Conservation (phyloP, 2,888 invertebrate species). For the Cacoxenus indagator region DNA sequence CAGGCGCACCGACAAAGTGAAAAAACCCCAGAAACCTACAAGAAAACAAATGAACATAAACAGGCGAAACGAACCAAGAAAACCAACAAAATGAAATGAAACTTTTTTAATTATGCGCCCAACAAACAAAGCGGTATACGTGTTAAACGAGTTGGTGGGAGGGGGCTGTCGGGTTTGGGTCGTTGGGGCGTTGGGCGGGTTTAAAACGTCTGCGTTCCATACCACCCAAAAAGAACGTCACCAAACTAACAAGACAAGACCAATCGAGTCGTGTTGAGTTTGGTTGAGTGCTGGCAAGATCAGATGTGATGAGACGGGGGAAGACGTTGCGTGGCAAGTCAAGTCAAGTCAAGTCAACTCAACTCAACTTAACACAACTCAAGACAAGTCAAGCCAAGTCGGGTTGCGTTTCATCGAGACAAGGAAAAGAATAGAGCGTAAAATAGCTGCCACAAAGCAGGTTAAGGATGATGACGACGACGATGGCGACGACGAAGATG, state of each 20-base stretch:
- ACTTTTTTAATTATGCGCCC: conserved; percentile 69
- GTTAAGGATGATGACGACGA: conserved; percentile 2
- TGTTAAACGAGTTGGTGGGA: neutral
- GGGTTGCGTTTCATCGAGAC: neutral
- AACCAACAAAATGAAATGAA: conserved; percentile 69
- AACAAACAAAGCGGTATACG: conserved; percentile 22
- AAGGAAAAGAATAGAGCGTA: neutral
- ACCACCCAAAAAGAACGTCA: conserved; percentile 35
- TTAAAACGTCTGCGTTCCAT: conserved; percentile 1
- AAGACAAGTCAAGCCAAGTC: neutral
- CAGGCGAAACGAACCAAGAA: conserved; percentile 67
- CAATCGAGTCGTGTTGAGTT: neutral
- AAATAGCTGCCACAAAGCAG: conserved; percentile 5
- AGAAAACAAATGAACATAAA: conserved; percentile 60
- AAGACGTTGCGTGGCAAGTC: neutral
- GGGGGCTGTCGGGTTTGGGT: neutral
- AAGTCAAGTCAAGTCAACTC: neutral
- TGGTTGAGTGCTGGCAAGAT: neutral
- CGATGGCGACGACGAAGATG: neutral
- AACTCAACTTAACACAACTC: neutral
- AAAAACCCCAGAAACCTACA: conserved; percentile 50
- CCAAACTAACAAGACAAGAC: conserved; percentile 53
- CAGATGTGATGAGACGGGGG: neutral
- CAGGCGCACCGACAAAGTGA: neutral
- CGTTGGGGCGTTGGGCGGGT: neutral